Base-by-base conservation (phyloP, 2,797 vertebrate species). In the Gobio occitaniae region DNA sequence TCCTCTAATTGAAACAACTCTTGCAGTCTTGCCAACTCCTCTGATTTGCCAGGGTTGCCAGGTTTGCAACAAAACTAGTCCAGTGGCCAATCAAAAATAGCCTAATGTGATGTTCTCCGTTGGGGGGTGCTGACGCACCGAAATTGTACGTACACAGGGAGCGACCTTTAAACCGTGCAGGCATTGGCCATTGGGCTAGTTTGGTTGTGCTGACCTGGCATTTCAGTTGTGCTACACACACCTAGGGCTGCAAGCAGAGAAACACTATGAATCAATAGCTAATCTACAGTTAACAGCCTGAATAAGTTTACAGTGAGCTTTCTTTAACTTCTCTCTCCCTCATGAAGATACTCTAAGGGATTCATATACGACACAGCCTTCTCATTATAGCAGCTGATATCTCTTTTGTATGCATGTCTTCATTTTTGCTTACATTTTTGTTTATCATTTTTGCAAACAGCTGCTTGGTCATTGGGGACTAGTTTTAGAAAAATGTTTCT, bases 301-400 rank as follows among this genome's bases (percentile, higher is more conserved):
- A 41, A 77, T 29, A 15, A 11, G 13, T 84, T 56, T 77, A 84
- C 74, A 78, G 63, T 36, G 82, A 32, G 82, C 15, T 76, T 21
- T 56, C 36, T 69, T 56, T 77, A 77, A 83, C 82, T 21, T 68
- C 61, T 36, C 47, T 41, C 17, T 75, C 29, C 8, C 44, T 65
- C 80, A 63, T 75, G 71, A 66, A 65, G 59, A 25, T 84, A 56
- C 29, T 54, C 48, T 2, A 21, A 47, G 56, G 15, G 12, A 56
- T 44, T 81, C 50, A 29, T 50, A 8, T 41, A 32, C 17, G 4
- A 52, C 13, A n/a, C 17, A 72, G 36, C 9, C 25, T 72, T 72
- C 56, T 38, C 56, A 83, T 65, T 75, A 65, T 5, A 50, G 19
- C 17, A 74, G 68, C 32, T 25, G 15, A 82, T 21, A 44, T 56